Conservation (phyloP, 1,140 invertebrate species). For the Solenopsis invicta region DNA sequence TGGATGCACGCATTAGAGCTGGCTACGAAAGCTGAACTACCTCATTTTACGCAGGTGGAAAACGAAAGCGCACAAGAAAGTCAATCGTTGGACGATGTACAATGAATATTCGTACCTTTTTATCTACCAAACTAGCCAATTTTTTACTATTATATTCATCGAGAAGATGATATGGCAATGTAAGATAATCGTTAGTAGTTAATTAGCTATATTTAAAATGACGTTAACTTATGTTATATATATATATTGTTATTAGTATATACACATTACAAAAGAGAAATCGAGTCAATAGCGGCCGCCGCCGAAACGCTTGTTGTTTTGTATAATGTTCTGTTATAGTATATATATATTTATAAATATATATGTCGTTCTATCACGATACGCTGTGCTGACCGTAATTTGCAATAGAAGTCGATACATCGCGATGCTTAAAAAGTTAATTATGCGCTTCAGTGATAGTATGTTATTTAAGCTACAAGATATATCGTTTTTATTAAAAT, state of each 20-base stretch:
- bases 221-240: conserved; percentile 82
- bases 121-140: conserved; percentile 80
- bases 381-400: conserved; percentile 53
- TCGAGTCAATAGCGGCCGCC: conserved; percentile 79
- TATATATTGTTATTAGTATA: conserved; percentile 67
- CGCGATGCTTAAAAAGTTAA: conserved; percentile 41
- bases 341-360: conserved; percentile 86
- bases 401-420: conserved; percentile 38
- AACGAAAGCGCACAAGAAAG: conserved; percentile 79
- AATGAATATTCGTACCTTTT: conserved; percentile 78
- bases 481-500: conserved; percentile 15
- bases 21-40: conserved; percentile 87
- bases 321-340: conserved; percentile 86
- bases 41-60: conserved; percentile 75
- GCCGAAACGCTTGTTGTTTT: conserved; percentile 84
- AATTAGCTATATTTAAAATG: conserved; percentile 74
- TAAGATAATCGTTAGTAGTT: conserved; percentile 78
- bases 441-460: conserved; percentile 55
- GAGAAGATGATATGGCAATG: conserved; percentile 59
- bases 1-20: conserved; percentile 86
- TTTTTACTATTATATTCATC: conserved; percentile 76
- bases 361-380: conserved; percentile 77
- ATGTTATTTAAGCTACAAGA: conserved; percentile 27
- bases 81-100: conserved; percentile 79
- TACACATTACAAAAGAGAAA: conserved; percentile 68